phyloP scores from a whole-genome alignment of 2,888 invertebrate genomes.

The Zelleria hepariella region DNA sequence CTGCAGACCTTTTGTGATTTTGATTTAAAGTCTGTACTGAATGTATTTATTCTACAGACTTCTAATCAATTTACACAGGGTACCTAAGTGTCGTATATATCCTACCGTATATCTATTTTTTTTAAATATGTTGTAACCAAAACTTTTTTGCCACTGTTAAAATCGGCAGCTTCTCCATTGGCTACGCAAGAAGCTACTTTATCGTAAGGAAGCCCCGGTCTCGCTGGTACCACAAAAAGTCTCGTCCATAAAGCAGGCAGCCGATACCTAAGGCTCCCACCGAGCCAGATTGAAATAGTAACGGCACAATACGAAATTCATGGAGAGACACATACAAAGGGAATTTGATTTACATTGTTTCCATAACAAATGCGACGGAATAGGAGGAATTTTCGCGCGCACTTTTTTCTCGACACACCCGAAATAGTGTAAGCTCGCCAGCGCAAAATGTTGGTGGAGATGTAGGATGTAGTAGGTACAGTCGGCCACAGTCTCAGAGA shows the following conservation, averaged over 20 bases:
- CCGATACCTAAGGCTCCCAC: constrained; percentile 3
- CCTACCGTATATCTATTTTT: too few species aligned
- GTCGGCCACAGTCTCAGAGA: not conserved
- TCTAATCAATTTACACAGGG: too few species aligned
- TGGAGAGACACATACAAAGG: constrained; percentile 20
- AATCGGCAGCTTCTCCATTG: too few species aligned
- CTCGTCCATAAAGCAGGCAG: not conserved
- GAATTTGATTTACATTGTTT: constrained; percentile 27
- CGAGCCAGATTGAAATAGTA: constrained; percentile 19
- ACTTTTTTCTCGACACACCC: not conserved
- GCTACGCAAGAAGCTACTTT: not conserved
- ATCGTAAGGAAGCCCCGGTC: not conserved
- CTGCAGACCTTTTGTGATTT: too few species aligned
- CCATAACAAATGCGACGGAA: constrained; percentile 8
- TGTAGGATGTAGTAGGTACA: not conserved
- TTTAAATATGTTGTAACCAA: too few species aligned
- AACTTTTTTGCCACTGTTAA: too few species aligned
- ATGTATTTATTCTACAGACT: too few species aligned
- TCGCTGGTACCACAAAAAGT: not conserved
- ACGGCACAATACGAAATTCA: constrained; percentile 21
- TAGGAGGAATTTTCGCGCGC: not conserved
- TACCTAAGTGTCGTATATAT: too few species aligned
- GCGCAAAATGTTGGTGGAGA: too few species aligned
- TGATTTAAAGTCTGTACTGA: too few species aligned
- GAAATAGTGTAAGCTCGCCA: not conserved